Base-by-base conservation (phyloP, 2,113 vertebrate genomes). In the Callospermophilus lateralis region DNA sequence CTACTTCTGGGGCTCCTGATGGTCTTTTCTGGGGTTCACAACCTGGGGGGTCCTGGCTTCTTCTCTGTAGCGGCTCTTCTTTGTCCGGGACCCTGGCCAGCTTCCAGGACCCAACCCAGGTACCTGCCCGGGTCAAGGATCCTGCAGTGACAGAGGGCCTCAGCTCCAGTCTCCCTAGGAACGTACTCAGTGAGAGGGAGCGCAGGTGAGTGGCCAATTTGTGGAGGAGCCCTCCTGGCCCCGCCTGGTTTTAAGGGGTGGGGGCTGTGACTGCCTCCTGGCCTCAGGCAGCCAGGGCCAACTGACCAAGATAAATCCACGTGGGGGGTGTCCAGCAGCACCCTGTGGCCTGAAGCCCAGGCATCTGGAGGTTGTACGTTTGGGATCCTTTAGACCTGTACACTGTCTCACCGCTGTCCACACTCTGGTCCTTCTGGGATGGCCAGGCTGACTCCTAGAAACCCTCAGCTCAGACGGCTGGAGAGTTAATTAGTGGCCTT, bases 181-280 rank as follows among this genome's bases (percentile, higher is more conserved):
- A 97, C n/a, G 97, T 98, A 61, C 68, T 98, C 37, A 95, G 95
- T 32, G 98, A 98, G 95, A 78, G 98, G 89, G 97, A 98, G 48
- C 97, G 98, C 93, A 98, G 98, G 98, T 98, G 94, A n/a, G 93
- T 0, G 76, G 1, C 55, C 4, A 13, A 2, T 51, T 53, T 5
- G 3, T 11, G 61, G 61, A 61, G n/a, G 61, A 15, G 26, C 2
- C 39, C 34, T n/a, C 8, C 6, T 4, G 39, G 34, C 10, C 79
- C 12, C 6, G 58, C 19, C 9, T 11, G 65, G 15, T 17, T 10
- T 15, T n/a, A 19, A 10, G 45, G 8, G n/a, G 4, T 9, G 1
- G 28, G 26, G 42, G 4, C 17, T 24, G 55, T 20, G 48, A 32
- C 28, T 4, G 22, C 16, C 6, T 0, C 45, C 2, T 0, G 20